Conservation (phyloP, 1,140 invertebrate species). For the Phocides pigmalion region DNA sequence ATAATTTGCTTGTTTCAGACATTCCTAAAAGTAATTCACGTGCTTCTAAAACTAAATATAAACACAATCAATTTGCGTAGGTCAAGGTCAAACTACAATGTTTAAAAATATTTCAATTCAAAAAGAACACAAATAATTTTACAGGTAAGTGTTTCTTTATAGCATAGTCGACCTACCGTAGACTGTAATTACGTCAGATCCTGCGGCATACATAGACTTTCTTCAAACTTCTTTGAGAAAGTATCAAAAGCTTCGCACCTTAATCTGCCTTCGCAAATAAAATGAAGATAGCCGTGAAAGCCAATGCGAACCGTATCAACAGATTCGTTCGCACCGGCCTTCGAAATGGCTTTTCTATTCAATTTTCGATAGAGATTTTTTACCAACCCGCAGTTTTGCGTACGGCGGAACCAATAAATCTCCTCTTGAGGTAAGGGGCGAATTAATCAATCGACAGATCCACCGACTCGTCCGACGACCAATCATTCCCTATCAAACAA, state of each 20-base stretch:
- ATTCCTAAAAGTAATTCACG: too few relatives aligned
- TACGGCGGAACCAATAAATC: conserved; percentile 82
- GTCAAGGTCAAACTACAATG: too few relatives aligned
- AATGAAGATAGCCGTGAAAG: conserved; percentile 74
- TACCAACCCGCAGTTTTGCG: conserved; percentile 82
- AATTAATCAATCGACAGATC: conserved; percentile 79
- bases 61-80: too few relatives aligned
- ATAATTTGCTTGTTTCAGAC: too few relatives aligned
- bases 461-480: conserved; percentile 63
- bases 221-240: background rate
- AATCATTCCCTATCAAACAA: conserved; percentile 33
- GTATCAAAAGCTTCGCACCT: conserved; percentile 37
- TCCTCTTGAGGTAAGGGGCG: conserved; percentile 79
- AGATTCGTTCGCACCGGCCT: conserved; percentile 66
- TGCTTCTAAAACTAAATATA: too few relatives aligned
- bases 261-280: conserved; percentile 57
- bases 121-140: too few relatives aligned
- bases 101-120: background rate
- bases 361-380: conserved; percentile 84
- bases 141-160: too few relatives aligned
- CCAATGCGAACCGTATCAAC: conserved; percentile 64
- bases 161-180: too few relatives aligned
- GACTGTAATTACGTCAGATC: background rate
- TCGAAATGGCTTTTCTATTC: conserved; percentile 83
- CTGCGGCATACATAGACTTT: background rate